Base-by-base conservation (phyloP, 2,113 vertebrate species). In the Misgurnus anguillicaudatus region DNA sequence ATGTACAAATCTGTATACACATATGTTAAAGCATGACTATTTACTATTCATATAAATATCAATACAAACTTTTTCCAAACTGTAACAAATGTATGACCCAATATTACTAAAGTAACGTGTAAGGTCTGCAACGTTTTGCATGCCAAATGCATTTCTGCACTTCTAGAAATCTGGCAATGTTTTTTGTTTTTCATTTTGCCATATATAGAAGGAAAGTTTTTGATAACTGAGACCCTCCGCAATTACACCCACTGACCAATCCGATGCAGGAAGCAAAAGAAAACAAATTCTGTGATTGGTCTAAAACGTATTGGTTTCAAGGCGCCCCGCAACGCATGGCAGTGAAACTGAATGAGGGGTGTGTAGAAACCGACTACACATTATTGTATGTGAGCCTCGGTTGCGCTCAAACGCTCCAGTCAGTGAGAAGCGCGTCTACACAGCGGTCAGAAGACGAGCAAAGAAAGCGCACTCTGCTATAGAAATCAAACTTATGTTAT, bases 271-370 rank as follows among this genome's bases (percentile, higher is more conserved):
- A 80, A 80, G 86, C 68, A 64, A 88, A 91, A 87, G 90, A 92
- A 91, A 92, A 92, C 91, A 91, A 92, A 89, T 5, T 65, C 79
- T 7, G 9, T n/a, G 89, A 92, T 93, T 92, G 92, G 92, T 83
- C 86, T 85, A 87, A 86, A 81, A 60, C 5, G 6, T 80, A 5
- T 5, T 69, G 69, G 90, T 93, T 93, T 93, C 82, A 83, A 91
- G 92, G 90, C 88, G 75, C 90, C 91, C 91, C 55, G 64, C 39
- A 42, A 31, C 41, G 76, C 36, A 75, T 75, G 72, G 36, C 58
- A 65, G 71, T 74, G 71, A 85, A 73, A 17, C 78, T 90, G 89
- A 91, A 92, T 90, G 89, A 81, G 82, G 91, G 91, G 90, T n/a
- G 87, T 86, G 91, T 92, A 31, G 85, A 92, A 92, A 93, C 92